Conservation (phyloP, 2,113 vertebrate genomes). For the Pedetes capensis region DNA sequence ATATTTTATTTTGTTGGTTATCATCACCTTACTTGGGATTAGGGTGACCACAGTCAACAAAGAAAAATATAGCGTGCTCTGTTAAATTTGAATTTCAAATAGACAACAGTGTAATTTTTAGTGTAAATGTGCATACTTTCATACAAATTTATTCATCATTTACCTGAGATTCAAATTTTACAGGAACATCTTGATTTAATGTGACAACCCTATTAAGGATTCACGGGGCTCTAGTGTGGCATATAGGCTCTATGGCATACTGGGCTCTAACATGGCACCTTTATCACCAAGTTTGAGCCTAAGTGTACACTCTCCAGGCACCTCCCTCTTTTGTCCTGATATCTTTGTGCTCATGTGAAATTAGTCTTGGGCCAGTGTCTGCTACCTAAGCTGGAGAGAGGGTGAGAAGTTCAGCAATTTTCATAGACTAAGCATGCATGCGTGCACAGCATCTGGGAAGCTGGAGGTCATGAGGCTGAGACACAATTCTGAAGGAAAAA, state of each 20-base stretch:
- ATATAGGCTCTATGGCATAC: too few species aligned
- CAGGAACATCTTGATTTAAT: background rate
- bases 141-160: background rate
- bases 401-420: background rate
- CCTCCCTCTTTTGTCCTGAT: too few species aligned
- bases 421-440: background rate
- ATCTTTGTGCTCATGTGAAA: background rate
- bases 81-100: slow-evolving; percentile 36
- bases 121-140: background rate
- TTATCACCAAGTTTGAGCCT: background rate
- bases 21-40: background rate
- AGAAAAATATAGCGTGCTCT: background rate
- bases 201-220: background rate
- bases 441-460: background rate
- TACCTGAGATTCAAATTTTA: background rate
- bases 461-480: too few species aligned
- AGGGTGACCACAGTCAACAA: background rate
- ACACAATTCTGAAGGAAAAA: background rate
- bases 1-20: background rate
- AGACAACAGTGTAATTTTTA: background rate
- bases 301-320: background rate
- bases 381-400: background rate
- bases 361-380: background rate
- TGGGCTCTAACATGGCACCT: too few species aligned
- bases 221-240: too few species aligned